These are phyloP conservation scores for Gobio occitaniae DNA, from an alignment of 2,797 vertebrate genomes.

Conservation along the genomic window DNA sequence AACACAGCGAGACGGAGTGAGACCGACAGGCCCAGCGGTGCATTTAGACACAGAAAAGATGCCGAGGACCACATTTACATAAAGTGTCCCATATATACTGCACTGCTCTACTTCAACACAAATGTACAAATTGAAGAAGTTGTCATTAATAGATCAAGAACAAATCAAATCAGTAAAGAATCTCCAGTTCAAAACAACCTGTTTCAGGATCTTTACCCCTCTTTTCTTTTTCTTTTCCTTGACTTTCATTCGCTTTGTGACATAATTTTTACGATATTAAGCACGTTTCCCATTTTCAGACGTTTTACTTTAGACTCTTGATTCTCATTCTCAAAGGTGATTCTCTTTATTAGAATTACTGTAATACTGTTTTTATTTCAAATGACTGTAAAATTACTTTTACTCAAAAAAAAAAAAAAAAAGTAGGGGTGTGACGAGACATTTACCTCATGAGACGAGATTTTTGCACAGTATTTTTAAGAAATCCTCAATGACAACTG, in stretches of 20 bases:
- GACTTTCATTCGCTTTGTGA: background rate
- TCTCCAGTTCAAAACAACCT: background rate
- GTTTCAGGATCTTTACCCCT: background rate
- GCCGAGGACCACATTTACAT: conserved; percentile 44
- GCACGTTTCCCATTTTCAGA: background rate
- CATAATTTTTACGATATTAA: background rate
- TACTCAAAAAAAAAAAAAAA: too few species aligned
- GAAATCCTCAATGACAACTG: too few species aligned
- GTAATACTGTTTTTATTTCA: background rate
- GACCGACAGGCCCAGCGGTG: conserved; percentile 40
- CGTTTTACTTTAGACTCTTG: background rate
- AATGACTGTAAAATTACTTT: background rate
- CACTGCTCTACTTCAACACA: conserved; percentile 47
- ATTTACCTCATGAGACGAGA: too few species aligned
- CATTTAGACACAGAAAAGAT: conserved; percentile 41
- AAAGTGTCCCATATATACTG: conserved; percentile 45
- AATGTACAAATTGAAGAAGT: conserved; percentile 46
- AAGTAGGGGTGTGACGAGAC: background rate
- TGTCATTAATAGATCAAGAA: conserved; percentile 40
- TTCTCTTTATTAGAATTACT: background rate
- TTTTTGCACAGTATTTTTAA: too few species aligned
- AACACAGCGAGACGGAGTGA: conserved; percentile 32
- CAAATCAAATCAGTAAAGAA: conserved; percentile 41
- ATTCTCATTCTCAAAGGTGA: background rate
- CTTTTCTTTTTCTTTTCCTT: background rate